Evolutionary conservation across 2,888 invertebrate genomes (phyloP).

Genomic region (Blastobasis lacticolella): DNA sequence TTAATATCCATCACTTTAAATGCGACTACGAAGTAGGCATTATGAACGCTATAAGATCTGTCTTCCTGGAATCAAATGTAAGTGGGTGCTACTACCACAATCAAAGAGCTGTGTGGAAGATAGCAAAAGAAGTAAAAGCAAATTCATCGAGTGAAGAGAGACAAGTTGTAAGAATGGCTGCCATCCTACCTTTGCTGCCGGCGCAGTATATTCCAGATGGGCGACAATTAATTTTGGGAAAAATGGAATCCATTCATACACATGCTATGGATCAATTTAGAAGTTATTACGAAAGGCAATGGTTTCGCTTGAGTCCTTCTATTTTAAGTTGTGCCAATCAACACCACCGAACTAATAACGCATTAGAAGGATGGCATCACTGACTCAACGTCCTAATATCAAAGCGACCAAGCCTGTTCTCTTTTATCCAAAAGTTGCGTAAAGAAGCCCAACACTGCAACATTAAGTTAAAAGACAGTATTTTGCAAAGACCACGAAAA

Average conservation of each 20-base stretch:
- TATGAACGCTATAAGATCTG: conserved; percentile 2
- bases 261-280: conserved; percentile 2
- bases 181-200: conserved; percentile 1
- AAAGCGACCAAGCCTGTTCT: conserved; percentile 7
- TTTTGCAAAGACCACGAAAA: conserved; percentile 4
- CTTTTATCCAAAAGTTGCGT: conserved; percentile 9
- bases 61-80: conserved; percentile 1
- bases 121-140: neutral
- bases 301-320: conserved; percentile 4
- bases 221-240: neutral
- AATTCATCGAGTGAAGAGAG: conserved; percentile 1
- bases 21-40: conserved; percentile 3
- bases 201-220: conserved; percentile 1
- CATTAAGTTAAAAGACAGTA: conserved; percentile 4
- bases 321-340: conserved; percentile 9
- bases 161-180: neutral
- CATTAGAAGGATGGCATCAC: conserved; percentile 10
- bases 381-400: conserved; percentile 8
- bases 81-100: conserved; percentile 2
- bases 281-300: conserved; percentile 6
- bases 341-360: conserved; percentile 9
- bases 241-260: conserved; percentile 1
- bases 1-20: conserved; percentile 1
- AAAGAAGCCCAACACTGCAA: conserved; percentile 10
- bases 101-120: conserved; percentile 1